Base-by-base conservation (phyloP, 2,888 invertebrate genomes). In the Scrobipalpa atriplicella region DNA sequence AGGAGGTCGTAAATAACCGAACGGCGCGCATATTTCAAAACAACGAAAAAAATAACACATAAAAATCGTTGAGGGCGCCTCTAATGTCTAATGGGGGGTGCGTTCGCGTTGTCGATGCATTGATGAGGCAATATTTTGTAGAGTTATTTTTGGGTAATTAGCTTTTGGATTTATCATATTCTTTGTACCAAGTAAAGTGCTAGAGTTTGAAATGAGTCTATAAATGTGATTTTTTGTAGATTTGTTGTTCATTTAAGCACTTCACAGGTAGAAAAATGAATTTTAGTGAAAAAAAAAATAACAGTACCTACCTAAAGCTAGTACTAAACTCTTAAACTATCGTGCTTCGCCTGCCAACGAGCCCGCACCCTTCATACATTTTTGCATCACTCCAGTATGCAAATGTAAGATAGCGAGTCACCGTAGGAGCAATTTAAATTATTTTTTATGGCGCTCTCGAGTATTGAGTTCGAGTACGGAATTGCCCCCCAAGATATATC, bases 311-410 rank as follows among this genome's bases (percentile, higher is more conserved):
- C n/a, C n/a, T n/a, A 29, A 29, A 29, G 29, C 29, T 29, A 29
- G 29, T 29, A 29, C 29, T 29, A 29, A 29, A n/a, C n/a, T n/a
- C n/a, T n/a, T n/a, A n/a, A n/a, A 58, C n/a, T 29, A 29, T 58
- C 36, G 58, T 58, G 6, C 8, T 38, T 11, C 3, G 8, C 13
- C 9, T 76, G 89, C 78, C 78, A 78, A 80, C 84, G 78, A 73
- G 75, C 79, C 43, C 84, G 87, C 86, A 82, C 86, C 86, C 85
- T 87, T 85, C 89, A 90, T 91, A 91, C 92, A 90, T 90, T 92
- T 90, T 88, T 92, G 92, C 93, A 93, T 93, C 90, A 93, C 89
- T 93, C 92, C 88, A 89, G 86, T 90, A 93, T 93, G 93, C 93
- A 93, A 93, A 93, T 93, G 87, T 82, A 82, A 86, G 90, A 90